A percentile compares a stretch with the other conserved stretches of the same genome.
Conservation (phyloP, 2,888 invertebrate genomes). For the Scrobipalpa costella region DNA sequence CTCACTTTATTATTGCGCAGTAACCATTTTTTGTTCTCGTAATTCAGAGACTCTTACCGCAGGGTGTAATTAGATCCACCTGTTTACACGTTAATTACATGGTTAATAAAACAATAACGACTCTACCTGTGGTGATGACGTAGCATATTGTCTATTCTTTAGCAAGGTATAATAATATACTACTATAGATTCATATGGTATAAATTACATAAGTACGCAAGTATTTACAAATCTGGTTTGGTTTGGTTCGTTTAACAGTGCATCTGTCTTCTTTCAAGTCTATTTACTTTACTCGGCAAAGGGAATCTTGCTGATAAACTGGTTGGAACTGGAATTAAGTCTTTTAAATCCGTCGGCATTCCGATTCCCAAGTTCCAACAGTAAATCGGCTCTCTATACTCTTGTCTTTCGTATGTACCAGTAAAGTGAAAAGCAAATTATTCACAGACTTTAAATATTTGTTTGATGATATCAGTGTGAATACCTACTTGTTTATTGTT, state of each 20-base stretch:
- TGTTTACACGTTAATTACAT: slow-evolving; percentile 18
- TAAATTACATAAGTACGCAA: too few species aligned
- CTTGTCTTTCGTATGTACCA: not conserved
- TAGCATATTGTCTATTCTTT: not conserved
- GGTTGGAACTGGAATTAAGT: too few species aligned
- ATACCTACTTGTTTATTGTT: not conserved
- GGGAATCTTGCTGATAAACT: too few species aligned
- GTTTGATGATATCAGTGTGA: not conserved
- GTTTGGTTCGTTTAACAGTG: too few species aligned
- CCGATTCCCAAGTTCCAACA: too few species aligned
- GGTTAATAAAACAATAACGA: not conserved
- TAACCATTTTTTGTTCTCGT: slow-evolving; percentile 22
- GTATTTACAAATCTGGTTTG: too few species aligned
- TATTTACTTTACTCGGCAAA: too few species aligned
- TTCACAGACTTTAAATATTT: not conserved
- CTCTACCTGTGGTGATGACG: not conserved
- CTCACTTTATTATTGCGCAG: slow-evolving; percentile 22
- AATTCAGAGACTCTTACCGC: slow-evolving; percentile 1
- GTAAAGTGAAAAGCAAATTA: not conserved
- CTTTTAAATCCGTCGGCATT: too few species aligned
- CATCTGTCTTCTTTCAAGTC: too few species aligned
- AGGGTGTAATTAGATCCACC: slow-evolving; percentile 18
- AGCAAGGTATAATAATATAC: too few species aligned
- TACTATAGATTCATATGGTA: too few species aligned
- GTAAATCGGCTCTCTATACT: not conserved